Conservation (phyloP, 2,113 vertebrate species). For the Phalacrocorax brasilianus region DNA sequence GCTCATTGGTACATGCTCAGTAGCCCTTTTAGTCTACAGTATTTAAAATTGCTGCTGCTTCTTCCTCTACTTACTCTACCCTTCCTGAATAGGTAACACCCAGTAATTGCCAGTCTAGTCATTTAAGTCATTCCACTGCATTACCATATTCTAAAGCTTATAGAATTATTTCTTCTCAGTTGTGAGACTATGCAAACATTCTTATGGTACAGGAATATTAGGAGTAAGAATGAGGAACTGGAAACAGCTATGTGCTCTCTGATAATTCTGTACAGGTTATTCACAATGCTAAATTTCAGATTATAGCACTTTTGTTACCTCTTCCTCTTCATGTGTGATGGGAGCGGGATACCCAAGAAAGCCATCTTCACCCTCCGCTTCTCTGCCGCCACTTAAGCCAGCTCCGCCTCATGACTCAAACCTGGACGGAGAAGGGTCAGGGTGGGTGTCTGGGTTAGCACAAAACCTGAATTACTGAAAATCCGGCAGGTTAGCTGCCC, state of each 20-base stretch:
- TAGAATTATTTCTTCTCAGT: neutral
- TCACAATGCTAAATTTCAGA: neutral
- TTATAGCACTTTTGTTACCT: neutral
- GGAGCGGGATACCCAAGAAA: neutral
- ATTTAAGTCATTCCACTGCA: neutral
- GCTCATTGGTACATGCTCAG: accelerated
- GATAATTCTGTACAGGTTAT: neutral
- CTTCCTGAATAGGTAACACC: neutral
- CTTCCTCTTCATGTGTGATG: neutral
- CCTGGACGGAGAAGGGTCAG: neutral
- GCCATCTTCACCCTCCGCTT: neutral
- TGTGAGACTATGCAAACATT: neutral
- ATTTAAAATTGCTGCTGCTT: neutral
- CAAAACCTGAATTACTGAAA: neutral
- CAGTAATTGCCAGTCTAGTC: neutral
- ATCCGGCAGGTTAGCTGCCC: neutral
- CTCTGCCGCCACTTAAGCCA: neutral
- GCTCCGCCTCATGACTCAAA: neutral
- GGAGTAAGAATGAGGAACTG: neutral
- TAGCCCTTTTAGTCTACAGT: neutral
- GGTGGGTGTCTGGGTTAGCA: neutral
- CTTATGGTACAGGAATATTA: neutral
- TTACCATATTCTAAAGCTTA: neutral
- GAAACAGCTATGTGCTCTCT: neutral
- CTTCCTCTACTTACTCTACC: neutral